Evolutionary conservation across 1,140 invertebrate genomes (phyloP).

Genomic region (Palaemon carinicauda): DNA sequence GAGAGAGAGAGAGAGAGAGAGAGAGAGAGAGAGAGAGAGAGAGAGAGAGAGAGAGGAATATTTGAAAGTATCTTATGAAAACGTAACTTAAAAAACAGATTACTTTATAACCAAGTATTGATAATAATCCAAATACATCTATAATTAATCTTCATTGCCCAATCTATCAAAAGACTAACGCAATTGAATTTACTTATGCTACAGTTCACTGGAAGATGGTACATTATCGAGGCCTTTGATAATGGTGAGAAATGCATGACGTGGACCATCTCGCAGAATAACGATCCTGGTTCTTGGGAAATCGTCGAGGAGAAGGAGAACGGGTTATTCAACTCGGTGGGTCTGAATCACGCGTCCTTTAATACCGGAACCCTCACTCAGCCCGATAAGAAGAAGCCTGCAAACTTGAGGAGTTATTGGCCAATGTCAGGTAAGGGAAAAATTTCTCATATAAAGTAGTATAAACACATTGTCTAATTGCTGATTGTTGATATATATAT

Average conservation of each 20-base stretch:
- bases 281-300: slow-evolving; percentile 71
- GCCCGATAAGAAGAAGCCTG: slow-evolving; percentile 72
- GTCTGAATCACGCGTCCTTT: slow-evolving; percentile 64
- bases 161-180: too few relatives aligned
- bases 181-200: not conserved
- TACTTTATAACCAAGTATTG: too few relatives aligned
- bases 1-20: too few relatives aligned
- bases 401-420: slow-evolving; percentile 77
- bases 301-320: slow-evolving; percentile 79
- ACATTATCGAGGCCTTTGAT: slow-evolving; percentile 84
- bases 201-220: slow-evolving; percentile 82
- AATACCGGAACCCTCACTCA: slow-evolving; percentile 74
- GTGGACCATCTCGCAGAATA: slow-evolving; percentile 76
- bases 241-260: slow-evolving; percentile 80
- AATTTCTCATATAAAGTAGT: not conserved
- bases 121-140: too few relatives aligned
- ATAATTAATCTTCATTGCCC: too few relatives aligned
- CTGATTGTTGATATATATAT: too few relatives aligned
- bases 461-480: too few relatives aligned
- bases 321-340: slow-evolving; percentile 63
- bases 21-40: too few relatives aligned
- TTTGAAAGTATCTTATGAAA: too few relatives aligned
- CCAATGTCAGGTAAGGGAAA: not conserved
- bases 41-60: too few relatives aligned
- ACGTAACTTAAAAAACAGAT: too few relatives aligned